Base-by-base conservation (phyloP, 2,113 vertebrate genomes). In the Tretioscincus oriximinensis region DNA sequence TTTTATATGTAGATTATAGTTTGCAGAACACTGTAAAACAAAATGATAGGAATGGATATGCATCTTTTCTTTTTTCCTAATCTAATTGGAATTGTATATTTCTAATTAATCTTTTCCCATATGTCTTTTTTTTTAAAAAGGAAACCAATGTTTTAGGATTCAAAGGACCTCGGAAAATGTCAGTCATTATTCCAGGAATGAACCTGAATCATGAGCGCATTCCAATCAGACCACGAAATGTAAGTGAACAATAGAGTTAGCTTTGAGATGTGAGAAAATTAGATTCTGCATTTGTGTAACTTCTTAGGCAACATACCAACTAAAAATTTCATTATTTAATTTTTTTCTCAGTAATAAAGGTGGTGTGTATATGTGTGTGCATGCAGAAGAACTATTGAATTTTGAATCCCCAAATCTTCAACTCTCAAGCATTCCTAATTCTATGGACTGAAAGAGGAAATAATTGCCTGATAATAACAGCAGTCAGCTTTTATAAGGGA, bases 131-230 rank as follows among this genome's bases (percentile, higher is more conserved):
- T 92, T 2, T 90, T 82, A 90, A 91, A 78, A 89, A 99, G 98
- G 98, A 99, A 94, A 98, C 98, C 54, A 99, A 99, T 60, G 97
- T 99, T 3, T 93, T 99, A 65, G 98, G 98, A 65, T 99, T 99
- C 89, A 99, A 98, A 93, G 98, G 98, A 2, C 98, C 98, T 8
- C 95, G 98, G 28, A 99, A 97, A 90, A 99, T 99, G 98, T 98
- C 98, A 0, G 98, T 99, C 45, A 95, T 99, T 90, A 97, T 99
- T 90, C 98, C 98, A 9, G 98, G 98, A 85, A 99, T 99, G 98
- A 98, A 96, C 82, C 95, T 96, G 96, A 98, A 93, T 92, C 97
- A 98, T 66, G 96, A 99, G 29, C 94, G 98, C 78, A 97, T 98
- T 83, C 96, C 97, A 21, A 95, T 97, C 63, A 94, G 91, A 77